These are phyloP conservation scores for Pituophis catenifer DNA, from an alignment of 2,113 vertebrate species.

Conservation along the genomic window DNA sequence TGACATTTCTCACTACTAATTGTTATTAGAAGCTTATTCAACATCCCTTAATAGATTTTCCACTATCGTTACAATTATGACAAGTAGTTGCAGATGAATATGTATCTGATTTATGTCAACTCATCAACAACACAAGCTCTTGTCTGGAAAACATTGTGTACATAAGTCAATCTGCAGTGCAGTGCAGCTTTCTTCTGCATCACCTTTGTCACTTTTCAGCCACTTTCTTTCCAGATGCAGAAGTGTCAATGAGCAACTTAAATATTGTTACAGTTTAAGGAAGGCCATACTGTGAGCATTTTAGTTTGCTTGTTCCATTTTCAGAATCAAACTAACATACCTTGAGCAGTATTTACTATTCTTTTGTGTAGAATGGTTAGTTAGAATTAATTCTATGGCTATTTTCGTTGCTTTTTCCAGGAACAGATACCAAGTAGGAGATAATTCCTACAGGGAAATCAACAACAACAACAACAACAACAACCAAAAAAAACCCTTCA, in stretches of 20 bases:
- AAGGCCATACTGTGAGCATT: constrained; percentile 49
- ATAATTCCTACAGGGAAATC: not conserved
- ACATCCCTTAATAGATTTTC: not conserved
- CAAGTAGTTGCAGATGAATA: not conserved
- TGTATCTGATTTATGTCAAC: not conserved
- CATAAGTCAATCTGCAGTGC: not conserved
- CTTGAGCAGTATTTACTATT: constrained; percentile 53
- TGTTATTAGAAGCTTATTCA: not conserved
- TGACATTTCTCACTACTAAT: not conserved
- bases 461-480: not conserved
- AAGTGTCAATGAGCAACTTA: constrained; percentile 44
- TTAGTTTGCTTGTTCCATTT: constrained; percentile 69
- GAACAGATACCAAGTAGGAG: constrained; percentile 3
- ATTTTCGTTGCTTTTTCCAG: not conserved
- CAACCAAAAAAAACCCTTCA: not conserved
- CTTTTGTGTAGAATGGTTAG: not conserved
- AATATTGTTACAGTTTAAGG: constrained; percentile 45
- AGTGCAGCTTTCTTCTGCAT: not conserved
- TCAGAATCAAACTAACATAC: constrained; percentile 66
- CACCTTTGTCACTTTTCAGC: not conserved
- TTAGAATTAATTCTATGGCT: not conserved
- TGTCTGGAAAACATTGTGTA: not conserved
- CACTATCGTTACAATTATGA: not conserved
- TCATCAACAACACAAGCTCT: not conserved
- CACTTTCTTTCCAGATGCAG: not conserved